A percentile compares a stretch with the other conserved stretches of the same genome.
Evolutionary conservation across 92 coral and sea anemone genomes (phyloP).

Genomic region (Paramuricea clavata): DNA sequence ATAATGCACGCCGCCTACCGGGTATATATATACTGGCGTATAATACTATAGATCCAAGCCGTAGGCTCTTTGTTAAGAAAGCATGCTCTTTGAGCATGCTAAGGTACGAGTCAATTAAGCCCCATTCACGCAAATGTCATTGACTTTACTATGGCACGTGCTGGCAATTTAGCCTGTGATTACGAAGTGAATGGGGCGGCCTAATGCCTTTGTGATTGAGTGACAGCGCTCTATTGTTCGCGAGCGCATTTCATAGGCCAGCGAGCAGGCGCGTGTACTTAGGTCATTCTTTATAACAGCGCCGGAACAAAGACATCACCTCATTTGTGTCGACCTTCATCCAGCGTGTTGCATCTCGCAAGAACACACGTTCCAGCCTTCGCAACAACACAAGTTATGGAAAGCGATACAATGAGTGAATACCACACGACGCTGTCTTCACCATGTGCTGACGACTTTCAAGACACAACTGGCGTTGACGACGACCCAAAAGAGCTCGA

Average conservation of each 20-base stretch:
- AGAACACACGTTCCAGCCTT: neutral
- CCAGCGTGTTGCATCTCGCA: neutral
- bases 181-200: conserved; percentile 23
- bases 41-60: neutral
- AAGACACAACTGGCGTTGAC: conserved; percentile 6
- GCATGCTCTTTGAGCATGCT: conserved; percentile 10
- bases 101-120: neutral
- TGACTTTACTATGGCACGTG: conserved; percentile 28
- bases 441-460: conserved; percentile 19
- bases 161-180: conserved; percentile 4
- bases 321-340: conserved; percentile 21
- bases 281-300: conserved; percentile 21
- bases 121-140: neutral
- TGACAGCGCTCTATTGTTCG: conserved; percentile 36
- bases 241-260: conserved; percentile 38
- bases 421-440: conserved; percentile 10
- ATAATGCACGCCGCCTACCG: neutral
- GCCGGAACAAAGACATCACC: conserved; percentile 28
- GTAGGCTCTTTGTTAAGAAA: neutral
- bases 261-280: conserved; percentile 23
- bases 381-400: conserved; percentile 22
- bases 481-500: conserved; percentile 64
- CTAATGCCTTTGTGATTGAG: neutral
- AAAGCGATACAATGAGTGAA: conserved; percentile 18
- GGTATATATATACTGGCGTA: neutral